Evolutionary conservation across 1,140 invertebrate species (phyloP).

Genomic region (Monomorium pharaonis): DNA sequence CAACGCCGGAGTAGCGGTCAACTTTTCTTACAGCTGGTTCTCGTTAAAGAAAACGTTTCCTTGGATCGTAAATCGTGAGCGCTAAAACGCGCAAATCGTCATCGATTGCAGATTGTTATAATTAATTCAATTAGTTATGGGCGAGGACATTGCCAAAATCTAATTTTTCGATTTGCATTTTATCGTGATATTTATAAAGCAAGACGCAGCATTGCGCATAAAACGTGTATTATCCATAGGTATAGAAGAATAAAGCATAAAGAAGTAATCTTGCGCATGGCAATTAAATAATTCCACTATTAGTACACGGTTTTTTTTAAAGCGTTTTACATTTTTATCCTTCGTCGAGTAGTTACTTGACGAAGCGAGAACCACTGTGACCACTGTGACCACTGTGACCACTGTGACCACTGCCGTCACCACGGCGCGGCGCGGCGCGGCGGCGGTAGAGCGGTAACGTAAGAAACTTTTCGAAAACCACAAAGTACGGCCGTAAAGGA

Average conservation of each 20-base stretch:
- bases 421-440: not conserved
- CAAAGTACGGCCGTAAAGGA: constrained; percentile 80
- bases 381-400: not conserved
- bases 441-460: constrained; percentile 44
- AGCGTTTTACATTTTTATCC: not conserved
- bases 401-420: constrained; percentile 8
- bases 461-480: constrained; percentile 81
- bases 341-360: constrained; percentile 6
- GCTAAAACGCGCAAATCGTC: constrained; percentile 13
- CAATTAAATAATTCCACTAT: not conserved
- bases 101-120: not conserved
- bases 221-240: not conserved
- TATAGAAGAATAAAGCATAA: not conserved
- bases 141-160: not conserved
- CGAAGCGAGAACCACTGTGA: constrained; percentile 47
- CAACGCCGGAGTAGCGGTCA: constrained; percentile 31
- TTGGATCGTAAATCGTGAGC: constrained; percentile 15
- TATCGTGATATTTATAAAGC: not conserved
- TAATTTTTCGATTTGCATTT: not conserved
- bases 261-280: not conserved
- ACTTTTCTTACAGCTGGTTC: not conserved
- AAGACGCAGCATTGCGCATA: too few species aligned
- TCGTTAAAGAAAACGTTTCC: constrained; percentile 13
- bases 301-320: not conserved
- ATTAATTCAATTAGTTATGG: not conserved